Evolutionary conservation across 2,113 vertebrate species (phyloP).

Genomic region (Sturnira hondurensis): DNA sequence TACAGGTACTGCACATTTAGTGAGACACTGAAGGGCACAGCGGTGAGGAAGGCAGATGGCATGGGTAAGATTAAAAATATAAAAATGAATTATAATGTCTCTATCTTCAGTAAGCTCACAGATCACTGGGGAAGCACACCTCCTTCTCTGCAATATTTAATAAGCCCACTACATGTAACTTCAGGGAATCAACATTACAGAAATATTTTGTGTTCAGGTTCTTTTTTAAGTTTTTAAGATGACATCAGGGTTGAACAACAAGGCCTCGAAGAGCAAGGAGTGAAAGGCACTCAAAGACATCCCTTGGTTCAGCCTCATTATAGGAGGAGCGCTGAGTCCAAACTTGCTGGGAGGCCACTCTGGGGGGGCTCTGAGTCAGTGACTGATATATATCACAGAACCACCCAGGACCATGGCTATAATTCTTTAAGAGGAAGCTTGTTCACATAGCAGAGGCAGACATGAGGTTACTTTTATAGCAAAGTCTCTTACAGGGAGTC

Average conservation of each 20-base stretch:
- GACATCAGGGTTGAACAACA: neutral
- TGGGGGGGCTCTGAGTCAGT: neutral
- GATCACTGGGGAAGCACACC: neutral
- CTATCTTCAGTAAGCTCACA: neutral
- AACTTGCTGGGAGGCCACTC: neutral
- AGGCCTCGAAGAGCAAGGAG: neutral
- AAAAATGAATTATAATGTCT: neutral
- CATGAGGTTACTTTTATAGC: neutral
- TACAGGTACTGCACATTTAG: neutral
- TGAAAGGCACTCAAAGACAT: slow-evolving; percentile 1
- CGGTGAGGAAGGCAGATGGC: neutral
- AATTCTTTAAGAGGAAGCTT: neutral
- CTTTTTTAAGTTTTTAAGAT: neutral
- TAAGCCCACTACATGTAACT: neutral
- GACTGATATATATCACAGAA: neutral
- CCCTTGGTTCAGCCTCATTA: neutral
- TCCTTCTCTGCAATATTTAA: neutral
- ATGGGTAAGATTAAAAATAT: neutral
- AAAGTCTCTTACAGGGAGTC: neutral
- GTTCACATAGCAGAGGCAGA: neutral
- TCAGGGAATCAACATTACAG: neutral
- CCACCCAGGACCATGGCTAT: neutral
- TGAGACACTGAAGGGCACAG: neutral
- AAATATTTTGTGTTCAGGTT: neutral
- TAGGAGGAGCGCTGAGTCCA: neutral